Base-by-base conservation (phyloP, 2,888 invertebrate species). In the Eugnorisma glareosa region DNA sequence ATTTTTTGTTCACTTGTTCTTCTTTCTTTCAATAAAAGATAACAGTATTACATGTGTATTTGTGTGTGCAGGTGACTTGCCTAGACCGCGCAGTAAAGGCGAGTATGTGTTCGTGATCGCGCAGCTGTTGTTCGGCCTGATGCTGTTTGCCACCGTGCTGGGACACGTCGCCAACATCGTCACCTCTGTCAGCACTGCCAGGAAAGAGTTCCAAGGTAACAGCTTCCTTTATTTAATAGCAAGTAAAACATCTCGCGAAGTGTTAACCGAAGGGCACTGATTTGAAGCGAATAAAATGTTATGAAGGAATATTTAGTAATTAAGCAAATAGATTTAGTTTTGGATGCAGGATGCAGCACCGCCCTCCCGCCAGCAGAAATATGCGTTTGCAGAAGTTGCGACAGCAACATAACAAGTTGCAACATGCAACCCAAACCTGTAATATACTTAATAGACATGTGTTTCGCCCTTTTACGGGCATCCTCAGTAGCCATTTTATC, bases 161-260 rank as follows among this genome's bases (percentile, higher is more conserved):
- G 99, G 99, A 24, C 99, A 99, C 97, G 99, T 99, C 89, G 99
- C 99, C 89, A 99, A 99, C 96, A 99, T 99, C 94, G 99, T 99
- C 91, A 99, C 99, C 82, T 99, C 99, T 77, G 99, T 99, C 92
- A 99, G 99, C 95, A 99, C 99, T 21, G 99, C 99, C 76, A 97
- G 99, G 91, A 99, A 99, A 96, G 99, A 99, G 94, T 99, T 99
- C 96, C 99, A 99, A 98, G 99, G 99, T 99, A 96, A 91, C 15
- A 59, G 11, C n/a, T 31, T 71, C 3, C 21, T n/a, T 31, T 45
- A 1, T n/a, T 13, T n/a, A n/a, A 31, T 40, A 61, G 7, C n/a
- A 31, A 21, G 28, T 35, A n/a, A 37, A 7, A 37, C 2, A 35
- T 2, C 18, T 68, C 2, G 51, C 21, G 13, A 31, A 31, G 18